phyloP scores from a whole-genome alignment of 1,140 invertebrate genomes.

The Macrostomum lignano region DNA sequence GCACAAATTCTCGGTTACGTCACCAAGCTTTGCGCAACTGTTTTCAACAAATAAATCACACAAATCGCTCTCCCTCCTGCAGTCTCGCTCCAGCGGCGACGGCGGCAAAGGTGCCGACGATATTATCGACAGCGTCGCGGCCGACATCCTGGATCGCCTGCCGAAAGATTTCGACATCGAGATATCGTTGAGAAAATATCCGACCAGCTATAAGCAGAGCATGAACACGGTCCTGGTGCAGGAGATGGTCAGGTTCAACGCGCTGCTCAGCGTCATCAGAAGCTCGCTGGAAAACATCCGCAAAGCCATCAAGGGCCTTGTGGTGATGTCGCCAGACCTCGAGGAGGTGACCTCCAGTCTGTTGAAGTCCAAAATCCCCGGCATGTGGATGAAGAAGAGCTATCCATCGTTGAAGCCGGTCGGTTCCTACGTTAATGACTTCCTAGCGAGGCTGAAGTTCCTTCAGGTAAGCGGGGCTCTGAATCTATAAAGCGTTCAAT shows the following conservation, averaged over 20 bases:
- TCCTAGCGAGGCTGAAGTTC: slow-evolving; percentile 23
- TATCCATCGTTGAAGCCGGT: slow-evolving; percentile 28
- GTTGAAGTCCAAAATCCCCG: slow-evolving; percentile 45
- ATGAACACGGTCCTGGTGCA: slow-evolving; percentile 75
- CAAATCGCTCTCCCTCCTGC: neutral
- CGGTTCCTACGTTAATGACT: slow-evolving; percentile 26
- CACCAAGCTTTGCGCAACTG: too few species aligned
- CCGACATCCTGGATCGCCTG: slow-evolving; percentile 40
- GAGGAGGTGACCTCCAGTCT: slow-evolving; percentile 59
- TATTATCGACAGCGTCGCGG: slow-evolving; percentile 34
- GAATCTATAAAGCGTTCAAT: neutral
- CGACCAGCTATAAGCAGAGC: slow-evolving; percentile 48
- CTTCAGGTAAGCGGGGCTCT: slow-evolving; percentile 31
- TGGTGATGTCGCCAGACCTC: slow-evolving; percentile 53
- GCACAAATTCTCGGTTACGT: too few species aligned
- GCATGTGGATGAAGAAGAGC: slow-evolving; percentile 28
- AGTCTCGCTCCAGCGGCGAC: slow-evolving; percentile 19
- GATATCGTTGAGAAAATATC: slow-evolving; percentile 35
- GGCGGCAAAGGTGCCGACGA: slow-evolving; percentile 35
- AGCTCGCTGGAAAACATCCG: slow-evolving; percentile 41
- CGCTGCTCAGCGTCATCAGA: slow-evolving; percentile 40
- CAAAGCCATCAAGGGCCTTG: slow-evolving; percentile 50
- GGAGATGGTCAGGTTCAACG: slow-evolving; percentile 62
- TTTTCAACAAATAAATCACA: neutral
- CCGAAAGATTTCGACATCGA: slow-evolving; percentile 43